A percentile compares a stretch with the other conserved stretches of the same genome.
Conservation (phyloP, 2,113 vertebrate genomes). For the Holacanthus passer region DNA sequence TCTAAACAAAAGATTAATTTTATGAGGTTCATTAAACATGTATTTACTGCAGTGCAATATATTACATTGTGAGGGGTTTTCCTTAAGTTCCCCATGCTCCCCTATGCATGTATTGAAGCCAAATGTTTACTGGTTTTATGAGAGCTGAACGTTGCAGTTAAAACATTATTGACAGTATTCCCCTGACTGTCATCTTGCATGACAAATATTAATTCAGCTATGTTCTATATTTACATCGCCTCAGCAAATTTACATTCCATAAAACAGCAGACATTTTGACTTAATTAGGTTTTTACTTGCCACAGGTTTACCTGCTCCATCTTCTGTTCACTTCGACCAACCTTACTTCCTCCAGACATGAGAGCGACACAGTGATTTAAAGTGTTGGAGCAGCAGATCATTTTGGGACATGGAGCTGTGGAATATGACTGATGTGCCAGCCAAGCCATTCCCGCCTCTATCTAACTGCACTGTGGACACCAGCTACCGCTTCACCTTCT, state of each 20-base stretch:
- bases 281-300: conserved; percentile 49
- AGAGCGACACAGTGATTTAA: conserved; percentile 13
- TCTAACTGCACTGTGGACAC: conserved; percentile 80
- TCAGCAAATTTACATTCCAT: conserved; percentile 69
- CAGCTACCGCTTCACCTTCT: conserved; percentile 82
- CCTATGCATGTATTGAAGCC: conserved; percentile 36
- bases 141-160: conserved; percentile 42
- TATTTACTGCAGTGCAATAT: conserved; percentile 11
- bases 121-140: conserved; percentile 67
- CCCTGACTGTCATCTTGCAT: conserved; percentile 1
- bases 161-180: conserved; percentile 45
- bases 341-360: conserved; percentile 37
- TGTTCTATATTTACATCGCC: conserved; percentile 12
- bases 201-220: conserved; percentile 51
- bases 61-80: background rate
- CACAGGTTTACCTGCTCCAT: conserved; percentile 35
- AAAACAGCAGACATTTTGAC: conserved; percentile 15
- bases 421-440: conserved; percentile 63
- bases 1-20: background rate
- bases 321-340: conserved; percentile 13
- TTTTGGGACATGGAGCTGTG: conserved; percentile 67
- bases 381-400: background rate
- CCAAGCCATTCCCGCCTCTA: background rate
- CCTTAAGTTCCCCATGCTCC: background rate
- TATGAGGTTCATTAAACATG: conserved; percentile 12